Conservation (phyloP, 2,888 invertebrate species). For the Hypomecis atomaria region DNA sequence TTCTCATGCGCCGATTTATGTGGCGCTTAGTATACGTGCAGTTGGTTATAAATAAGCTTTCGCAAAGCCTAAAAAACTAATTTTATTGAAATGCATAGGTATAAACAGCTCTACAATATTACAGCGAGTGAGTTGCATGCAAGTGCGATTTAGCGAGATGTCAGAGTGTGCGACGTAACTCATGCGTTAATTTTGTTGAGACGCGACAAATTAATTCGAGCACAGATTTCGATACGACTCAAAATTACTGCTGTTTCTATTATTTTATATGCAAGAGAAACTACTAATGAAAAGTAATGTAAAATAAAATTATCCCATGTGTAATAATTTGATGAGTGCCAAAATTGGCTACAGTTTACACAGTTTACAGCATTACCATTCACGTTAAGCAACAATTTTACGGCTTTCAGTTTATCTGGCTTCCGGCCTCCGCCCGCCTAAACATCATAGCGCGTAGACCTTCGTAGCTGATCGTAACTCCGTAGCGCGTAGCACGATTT, state of each 20-base stretch:
- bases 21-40: too few relatives aligned
- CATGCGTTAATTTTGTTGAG: slow-evolving; percentile 79
- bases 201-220: slow-evolving; percentile 79
- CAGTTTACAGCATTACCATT: too few relatives aligned
- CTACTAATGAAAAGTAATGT: too few relatives aligned
- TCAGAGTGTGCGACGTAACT: slow-evolving; percentile 74
- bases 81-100: slow-evolving; percentile 3
- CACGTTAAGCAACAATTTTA: too few relatives aligned
- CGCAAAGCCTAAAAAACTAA: too few relatives aligned
- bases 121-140: slow-evolving; percentile 59
- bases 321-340: too few relatives aligned
- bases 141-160: slow-evolving; percentile 78
- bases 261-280: slow-evolving; percentile 18
- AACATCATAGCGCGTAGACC: slow-evolving; percentile 10
- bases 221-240: slow-evolving; percentile 70
- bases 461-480: slow-evolving; percentile 26
- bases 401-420: too few relatives aligned
- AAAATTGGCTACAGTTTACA: too few relatives aligned
- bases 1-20: too few relatives aligned
- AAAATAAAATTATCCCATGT: too few relatives aligned
- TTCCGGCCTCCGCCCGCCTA: slow-evolving; percentile 7
- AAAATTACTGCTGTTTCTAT: slow-evolving; percentile 48
- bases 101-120: slow-evolving; percentile 52
- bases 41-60: too few relatives aligned
- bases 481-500: slow-evolving; percentile 23